Evolutionary conservation across 2,113 vertebrate species (phyloP).

Genomic region (Cheirogaleus medius): DNA sequence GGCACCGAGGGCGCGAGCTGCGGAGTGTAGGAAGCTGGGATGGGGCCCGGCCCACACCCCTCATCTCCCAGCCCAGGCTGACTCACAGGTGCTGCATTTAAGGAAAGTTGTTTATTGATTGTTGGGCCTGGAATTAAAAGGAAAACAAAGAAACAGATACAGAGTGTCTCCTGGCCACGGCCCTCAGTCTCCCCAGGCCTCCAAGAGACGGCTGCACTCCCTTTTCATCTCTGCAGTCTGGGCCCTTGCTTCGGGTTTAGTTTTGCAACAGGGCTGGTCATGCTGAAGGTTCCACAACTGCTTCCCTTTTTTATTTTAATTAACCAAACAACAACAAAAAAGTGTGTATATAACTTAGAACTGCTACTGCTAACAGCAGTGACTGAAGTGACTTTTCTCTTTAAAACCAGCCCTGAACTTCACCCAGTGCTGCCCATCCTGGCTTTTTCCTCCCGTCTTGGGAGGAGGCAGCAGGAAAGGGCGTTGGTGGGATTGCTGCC

Average conservation of each 20-base stretch:
- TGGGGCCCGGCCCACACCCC: background rate
- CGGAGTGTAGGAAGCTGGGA: background rate
- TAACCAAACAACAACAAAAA: background rate
- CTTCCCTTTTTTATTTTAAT: background rate
- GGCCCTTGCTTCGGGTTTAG: background rate
- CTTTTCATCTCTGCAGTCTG: background rate
- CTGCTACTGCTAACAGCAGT: background rate
- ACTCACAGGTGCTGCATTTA: conserved; percentile 36
- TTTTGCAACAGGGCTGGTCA: background rate
- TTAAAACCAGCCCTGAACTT: background rate
- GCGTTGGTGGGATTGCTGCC: background rate
- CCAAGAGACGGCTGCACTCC: background rate
- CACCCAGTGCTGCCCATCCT: background rate
- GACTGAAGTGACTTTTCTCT: background rate
- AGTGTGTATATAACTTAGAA: background rate
- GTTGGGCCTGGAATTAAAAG: background rate
- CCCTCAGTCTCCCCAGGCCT: background rate
- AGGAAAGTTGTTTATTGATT: background rate
- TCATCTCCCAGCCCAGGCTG: background rate
- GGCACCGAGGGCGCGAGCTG: background rate
- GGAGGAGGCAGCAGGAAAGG: background rate
- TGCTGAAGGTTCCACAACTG: background rate
- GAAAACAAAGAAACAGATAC: background rate
- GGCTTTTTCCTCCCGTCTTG: background rate
- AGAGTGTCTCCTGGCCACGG: background rate